Evolutionary conservation across 2,113 vertebrate genomes (phyloP), one percentile per base, ranked within the genome.

Genomic region (Phrynosoma blainvillii): DNA sequence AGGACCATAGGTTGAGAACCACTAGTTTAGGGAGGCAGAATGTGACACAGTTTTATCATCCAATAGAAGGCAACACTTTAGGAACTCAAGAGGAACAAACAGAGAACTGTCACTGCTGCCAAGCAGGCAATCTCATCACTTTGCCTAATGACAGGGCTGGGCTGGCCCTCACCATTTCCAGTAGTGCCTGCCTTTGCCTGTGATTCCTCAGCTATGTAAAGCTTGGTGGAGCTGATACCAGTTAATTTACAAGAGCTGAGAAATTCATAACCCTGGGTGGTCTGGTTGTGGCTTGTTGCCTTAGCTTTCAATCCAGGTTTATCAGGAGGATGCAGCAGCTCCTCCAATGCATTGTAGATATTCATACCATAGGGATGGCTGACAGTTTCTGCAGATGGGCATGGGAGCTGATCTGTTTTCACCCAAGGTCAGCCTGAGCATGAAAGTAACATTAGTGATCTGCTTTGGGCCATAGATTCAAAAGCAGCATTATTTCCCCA

Each of bases 261-360:
- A 95, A 81, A 92, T 94, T 92, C 94, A 91, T 87, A 90, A 88
- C 85, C 87, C 84, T 91, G 80, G 86, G 30, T 0, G 84, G 86
- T 93, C 90, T 25, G 88, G 78, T 85, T 91, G 73, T 90, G 86
- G 84, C 82, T 94, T 95, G 92, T 84, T 91, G 86, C 86, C 87
- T 94, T 84, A 85, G 90, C 92, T 95, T 93, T 95, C 92, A 93
- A 89, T 95, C 93, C 93, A 80, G 91, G 94, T 95, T 95, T 95
- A 94, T 95, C 92, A 86, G 92, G 90, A 87, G 92, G 90, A 90
- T 85, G 79, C 90, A 93, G 92, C 93, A 95, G 92, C 87, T 90
- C 85, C 86, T 91, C 89, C 91, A 83, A 74, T 90, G 86, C 78
- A 93, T 93, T 94, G 93, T 94, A 84, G 89, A 54, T 79, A 82